Percentiles rank a stretch among this genome's conserved stretches.
phyloP scores from a whole-genome alignment of 2,113 vertebrate species.

The Oryzias celebensis region DNA sequence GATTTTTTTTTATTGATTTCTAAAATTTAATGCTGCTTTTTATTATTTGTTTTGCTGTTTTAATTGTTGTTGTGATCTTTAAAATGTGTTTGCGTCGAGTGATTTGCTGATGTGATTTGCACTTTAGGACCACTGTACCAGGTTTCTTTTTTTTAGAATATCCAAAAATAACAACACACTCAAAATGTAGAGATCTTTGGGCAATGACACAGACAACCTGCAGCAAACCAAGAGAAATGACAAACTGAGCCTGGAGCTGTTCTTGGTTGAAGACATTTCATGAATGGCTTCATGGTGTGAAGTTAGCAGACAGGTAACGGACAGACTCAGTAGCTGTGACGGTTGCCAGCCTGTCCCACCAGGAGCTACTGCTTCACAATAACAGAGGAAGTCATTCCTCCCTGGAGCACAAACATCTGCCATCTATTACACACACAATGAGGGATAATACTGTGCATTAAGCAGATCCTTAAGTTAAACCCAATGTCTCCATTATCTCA shows the following conservation, averaged over 20 bases:
- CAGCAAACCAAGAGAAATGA: background rate
- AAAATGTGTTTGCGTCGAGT: too few relatives aligned
- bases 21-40: too few relatives aligned
- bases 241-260: background rate
- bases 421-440: constrained; percentile 43
- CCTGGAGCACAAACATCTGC: constrained; percentile 64
- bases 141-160: too few relatives aligned
- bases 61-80: too few relatives aligned
- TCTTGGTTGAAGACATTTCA: constrained; percentile 3
- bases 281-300: constrained; percentile 6
- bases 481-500: constrained; percentile 33
- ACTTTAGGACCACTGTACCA: too few relatives aligned
- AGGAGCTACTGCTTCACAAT: constrained; percentile 56
- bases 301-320: constrained; percentile 26
- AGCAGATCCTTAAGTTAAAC: constrained; percentile 23
- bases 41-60: too few relatives aligned
- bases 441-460: constrained; percentile 39
- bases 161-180: too few relatives aligned
- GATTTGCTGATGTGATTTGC: too few relatives aligned
- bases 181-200: too few relatives aligned
- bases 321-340: constrained; percentile 35
- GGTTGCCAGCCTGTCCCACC: constrained; percentile 52
- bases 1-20: too few relatives aligned
- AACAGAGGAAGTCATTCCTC: constrained; percentile 67
- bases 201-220: background rate